Evolutionary conservation across 1,140 invertebrate species (phyloP).

Genomic region (Melanaphis sacchari): DNA sequence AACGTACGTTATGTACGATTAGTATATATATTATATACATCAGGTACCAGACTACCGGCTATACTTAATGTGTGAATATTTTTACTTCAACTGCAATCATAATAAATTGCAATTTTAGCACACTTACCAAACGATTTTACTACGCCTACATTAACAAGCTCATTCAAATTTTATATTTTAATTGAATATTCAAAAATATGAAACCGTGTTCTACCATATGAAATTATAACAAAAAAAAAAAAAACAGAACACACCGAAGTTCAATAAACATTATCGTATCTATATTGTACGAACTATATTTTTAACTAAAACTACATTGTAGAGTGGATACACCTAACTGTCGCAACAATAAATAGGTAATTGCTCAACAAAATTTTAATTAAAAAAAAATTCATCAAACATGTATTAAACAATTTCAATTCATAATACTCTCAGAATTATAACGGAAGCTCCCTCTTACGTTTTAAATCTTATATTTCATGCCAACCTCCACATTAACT

Average conservation of each 20-base stretch:
- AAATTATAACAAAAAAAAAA: not conserved
- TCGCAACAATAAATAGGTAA: too few relatives aligned
- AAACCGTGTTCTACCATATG: not conserved
- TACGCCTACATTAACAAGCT: not conserved
- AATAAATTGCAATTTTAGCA: not conserved
- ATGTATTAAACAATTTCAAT: not conserved
- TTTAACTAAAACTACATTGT: not conserved
- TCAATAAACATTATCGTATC: not conserved
- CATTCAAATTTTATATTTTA: not conserved
- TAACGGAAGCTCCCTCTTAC: too few relatives aligned
- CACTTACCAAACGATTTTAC: not conserved
- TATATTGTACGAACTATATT: not conserved
- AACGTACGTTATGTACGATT: not conserved
- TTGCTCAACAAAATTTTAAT: too few relatives aligned
- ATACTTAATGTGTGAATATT: not conserved
- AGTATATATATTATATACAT: not conserved
- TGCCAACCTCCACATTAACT: too few relatives aligned
- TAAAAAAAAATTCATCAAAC: not conserved
- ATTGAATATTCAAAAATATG: not conserved
- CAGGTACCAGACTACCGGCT: not conserved
- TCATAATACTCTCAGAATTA: not conserved
- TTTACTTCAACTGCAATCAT: not conserved
- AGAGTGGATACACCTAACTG: too few relatives aligned
- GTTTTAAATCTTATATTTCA: too few relatives aligned
- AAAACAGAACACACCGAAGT: not conserved